phyloP scores from a whole-genome alignment of 2,113 vertebrate genomes.

The Bambusicola thoracicus region DNA sequence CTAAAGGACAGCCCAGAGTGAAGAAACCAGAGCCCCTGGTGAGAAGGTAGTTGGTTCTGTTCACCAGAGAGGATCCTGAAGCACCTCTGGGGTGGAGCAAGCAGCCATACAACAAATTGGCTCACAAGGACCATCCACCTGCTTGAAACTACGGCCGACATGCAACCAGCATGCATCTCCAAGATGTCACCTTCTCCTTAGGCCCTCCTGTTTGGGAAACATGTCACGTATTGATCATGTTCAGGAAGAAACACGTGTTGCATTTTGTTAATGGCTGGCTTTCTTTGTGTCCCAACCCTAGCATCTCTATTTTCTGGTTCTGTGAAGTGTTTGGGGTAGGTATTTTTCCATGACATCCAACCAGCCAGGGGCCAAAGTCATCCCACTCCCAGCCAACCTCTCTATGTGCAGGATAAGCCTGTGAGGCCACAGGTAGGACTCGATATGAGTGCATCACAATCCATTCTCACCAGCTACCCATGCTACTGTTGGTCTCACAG shows the following conservation, averaged over 20 bases:
- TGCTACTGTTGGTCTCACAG: accelerated
- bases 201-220: not conserved
- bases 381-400: not conserved
- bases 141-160: not conserved
- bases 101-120: not conserved
- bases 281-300: not conserved
- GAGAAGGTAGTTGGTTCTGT: not conserved
- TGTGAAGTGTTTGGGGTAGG: not conserved
- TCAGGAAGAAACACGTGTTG: constrained; percentile 41
- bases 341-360: not conserved
- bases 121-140: not conserved
- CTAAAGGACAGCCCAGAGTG: not conserved
- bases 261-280: not conserved
- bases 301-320: not conserved
- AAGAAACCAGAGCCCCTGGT: not conserved
- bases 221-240: not conserved
- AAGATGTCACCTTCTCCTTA: not conserved
- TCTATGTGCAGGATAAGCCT: not conserved
- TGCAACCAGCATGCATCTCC: not conserved
- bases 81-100: not conserved
- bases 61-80: not conserved
- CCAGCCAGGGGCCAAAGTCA: not conserved
- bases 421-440: not conserved
- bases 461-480: accelerated
- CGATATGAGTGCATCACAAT: accelerated